These are phyloP conservation scores for Drosophila parabipectinata DNA, from an alignment of 1,140 invertebrate genomes.

Conservation along the genomic window DNA sequence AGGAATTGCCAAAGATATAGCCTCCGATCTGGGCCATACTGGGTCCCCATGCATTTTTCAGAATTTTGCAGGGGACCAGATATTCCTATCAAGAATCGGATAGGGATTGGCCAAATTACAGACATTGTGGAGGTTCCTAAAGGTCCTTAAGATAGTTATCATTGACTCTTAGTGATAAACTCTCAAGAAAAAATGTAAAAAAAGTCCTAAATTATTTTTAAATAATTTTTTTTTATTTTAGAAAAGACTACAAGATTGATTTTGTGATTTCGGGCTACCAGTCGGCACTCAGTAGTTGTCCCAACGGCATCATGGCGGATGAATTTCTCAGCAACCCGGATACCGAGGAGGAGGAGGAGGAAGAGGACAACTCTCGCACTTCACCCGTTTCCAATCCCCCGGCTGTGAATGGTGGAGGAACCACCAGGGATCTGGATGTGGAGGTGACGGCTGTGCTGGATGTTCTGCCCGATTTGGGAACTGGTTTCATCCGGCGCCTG, in stretches of 20 bases:
- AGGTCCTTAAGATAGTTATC: too few relatives aligned
- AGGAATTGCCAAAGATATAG: too few relatives aligned
- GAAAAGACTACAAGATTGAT: conserved; percentile 86
- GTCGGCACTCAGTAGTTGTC: conserved; percentile 48
- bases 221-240: conserved; percentile 46
- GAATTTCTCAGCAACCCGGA: conserved; percentile 29
- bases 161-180: too few relatives aligned
- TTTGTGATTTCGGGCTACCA: conserved; percentile 80
- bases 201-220: not conserved
- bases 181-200: not conserved
- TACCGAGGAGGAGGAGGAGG: conserved; percentile 29
- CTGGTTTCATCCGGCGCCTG: conserved; percentile 89
- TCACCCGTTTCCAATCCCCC: conserved; percentile 15
- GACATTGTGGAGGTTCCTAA: too few relatives aligned
- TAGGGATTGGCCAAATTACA: not conserved
- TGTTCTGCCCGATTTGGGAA: conserved; percentile 91
- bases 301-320: conserved; percentile 54
- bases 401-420: conserved; percentile 13
- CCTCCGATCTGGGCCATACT: too few relatives aligned
- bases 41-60: too few relatives aligned
- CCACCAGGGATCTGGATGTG: conserved; percentile 67
- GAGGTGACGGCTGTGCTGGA: conserved; percentile 85
- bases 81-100: too few relatives aligned
- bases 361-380: not conserved
- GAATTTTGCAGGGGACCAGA: too few relatives aligned